These are phyloP conservation scores for Metridium senile DNA, from an alignment of 92 coral and sea anemone species.

Conservation along the genomic window DNA sequence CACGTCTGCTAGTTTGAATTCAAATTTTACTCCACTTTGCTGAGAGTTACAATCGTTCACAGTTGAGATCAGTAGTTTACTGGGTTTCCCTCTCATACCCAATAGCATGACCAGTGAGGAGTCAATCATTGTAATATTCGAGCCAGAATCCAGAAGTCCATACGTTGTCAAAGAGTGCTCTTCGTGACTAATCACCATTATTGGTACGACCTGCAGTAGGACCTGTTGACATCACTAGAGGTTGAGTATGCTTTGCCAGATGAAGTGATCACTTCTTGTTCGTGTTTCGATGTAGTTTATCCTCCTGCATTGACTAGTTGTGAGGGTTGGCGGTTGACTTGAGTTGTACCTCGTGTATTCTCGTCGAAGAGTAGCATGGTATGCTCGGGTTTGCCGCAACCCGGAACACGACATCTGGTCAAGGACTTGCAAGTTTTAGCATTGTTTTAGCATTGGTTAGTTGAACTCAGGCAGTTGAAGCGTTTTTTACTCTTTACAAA, in stretches of 20 bases:
- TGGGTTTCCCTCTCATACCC: conserved; percentile 32
- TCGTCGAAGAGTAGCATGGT: conserved; percentile 32
- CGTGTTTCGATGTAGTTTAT: neutral
- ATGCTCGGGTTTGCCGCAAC: conserved; percentile 58
- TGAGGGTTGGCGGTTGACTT: too few species aligned
- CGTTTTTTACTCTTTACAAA: conserved; percentile 45
- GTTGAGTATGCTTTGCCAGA: neutral
- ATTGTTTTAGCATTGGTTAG: conserved; percentile 34
- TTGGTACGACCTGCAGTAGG: conserved; percentile 51
- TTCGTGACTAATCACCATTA: conserved; percentile 32
- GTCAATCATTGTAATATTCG: conserved; percentile 54
- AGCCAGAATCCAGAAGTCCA: conserved; percentile 54
- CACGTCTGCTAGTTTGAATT: conserved; percentile 38
- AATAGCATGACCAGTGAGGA: conserved; percentile 34
- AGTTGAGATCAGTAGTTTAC: conserved; percentile 39
- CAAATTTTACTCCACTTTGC: conserved; percentile 39
- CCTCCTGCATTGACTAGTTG: too few species aligned
- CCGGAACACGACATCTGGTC: conserved; percentile 34
- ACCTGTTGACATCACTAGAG: too few species aligned
- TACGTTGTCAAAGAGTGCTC: conserved; percentile 43
- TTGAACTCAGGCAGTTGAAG: conserved; percentile 50
- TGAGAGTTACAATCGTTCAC: conserved; percentile 26
- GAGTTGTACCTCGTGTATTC: neutral
- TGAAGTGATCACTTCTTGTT: neutral
- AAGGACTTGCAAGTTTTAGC: conserved; percentile 36